Evolutionary conservation across 2,797 vertebrate genomes (phyloP).

Genomic region (Natrix natrix): DNA sequence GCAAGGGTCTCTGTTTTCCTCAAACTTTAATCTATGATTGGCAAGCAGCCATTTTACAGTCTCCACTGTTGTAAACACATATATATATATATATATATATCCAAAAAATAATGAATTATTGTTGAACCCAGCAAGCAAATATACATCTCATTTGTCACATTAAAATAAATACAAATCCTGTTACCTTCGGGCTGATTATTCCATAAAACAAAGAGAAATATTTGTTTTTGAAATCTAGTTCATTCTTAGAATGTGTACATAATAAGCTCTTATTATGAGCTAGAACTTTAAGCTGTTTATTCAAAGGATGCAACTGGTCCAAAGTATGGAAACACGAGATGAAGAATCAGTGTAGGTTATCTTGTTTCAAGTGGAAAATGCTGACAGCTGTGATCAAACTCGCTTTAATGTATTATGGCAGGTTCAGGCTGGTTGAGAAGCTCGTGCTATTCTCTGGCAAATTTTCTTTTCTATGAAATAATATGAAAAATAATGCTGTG

Average conservation of each 20-base stretch:
- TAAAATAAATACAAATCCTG: background rate
- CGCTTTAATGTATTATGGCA: slow-evolving; percentile 30
- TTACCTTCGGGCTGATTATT: background rate
- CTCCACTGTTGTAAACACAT: background rate
- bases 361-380: slow-evolving; percentile 37
- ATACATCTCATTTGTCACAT: background rate
- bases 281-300: slow-evolving; percentile 21
- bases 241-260: background rate
- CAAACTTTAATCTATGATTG: slow-evolving; percentile 23
- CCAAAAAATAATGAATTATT: background rate
- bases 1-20: background rate
- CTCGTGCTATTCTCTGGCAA: slow-evolving; percentile 38
- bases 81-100: too few relatives aligned
- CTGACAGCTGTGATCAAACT: background rate
- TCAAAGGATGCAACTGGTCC: slow-evolving; percentile 1
- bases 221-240: background rate
- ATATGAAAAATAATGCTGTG: background rate
- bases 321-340: slow-evolving; percentile 24
- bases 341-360: slow-evolving; percentile 13
- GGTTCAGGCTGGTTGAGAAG: background rate
- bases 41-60: background rate
- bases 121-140: background rate
- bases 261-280: background rate
- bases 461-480: slow-evolving; percentile 22
- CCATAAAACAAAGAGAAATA: background rate